Conservation (phyloP, 2,797 vertebrate species). For the Buceros bicornis region DNA sequence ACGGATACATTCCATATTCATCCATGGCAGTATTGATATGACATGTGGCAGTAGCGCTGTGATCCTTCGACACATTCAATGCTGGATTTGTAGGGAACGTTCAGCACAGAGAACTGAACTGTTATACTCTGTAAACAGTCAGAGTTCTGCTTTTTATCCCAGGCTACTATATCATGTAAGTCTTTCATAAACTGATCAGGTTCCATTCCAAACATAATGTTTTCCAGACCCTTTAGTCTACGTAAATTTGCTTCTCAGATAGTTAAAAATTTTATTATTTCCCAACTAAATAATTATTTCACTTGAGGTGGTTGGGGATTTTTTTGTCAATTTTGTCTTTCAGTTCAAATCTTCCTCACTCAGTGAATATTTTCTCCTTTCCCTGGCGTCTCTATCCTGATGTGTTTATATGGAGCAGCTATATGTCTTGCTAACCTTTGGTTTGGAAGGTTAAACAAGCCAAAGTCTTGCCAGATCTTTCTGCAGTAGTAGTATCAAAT, state of each 20-base stretch:
- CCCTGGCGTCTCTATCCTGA: background rate
- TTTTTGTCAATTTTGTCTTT: background rate
- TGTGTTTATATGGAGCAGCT: background rate
- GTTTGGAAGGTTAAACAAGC: background rate
- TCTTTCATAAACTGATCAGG: background rate
- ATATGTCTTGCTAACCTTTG: background rate
- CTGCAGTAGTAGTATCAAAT: background rate
- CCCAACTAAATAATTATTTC: background rate
- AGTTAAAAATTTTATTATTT: background rate
- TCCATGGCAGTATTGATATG: background rate
- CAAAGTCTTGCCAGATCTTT: background rate
- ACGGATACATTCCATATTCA: background rate
- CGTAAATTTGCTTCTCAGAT: background rate
- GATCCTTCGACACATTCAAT: background rate
- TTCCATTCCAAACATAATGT: background rate
- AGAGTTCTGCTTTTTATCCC: background rate
- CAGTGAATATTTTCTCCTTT: background rate
- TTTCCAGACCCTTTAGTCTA: background rate
- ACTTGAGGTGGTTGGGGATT: accelerated
- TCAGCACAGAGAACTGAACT: background rate
- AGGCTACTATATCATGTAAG: background rate
- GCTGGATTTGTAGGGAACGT: background rate
- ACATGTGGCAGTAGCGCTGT: background rate
- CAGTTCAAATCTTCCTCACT: background rate
- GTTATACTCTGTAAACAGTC: background rate